A percentile compares a stretch with the other conserved stretches of the same genome.
Conservation (phyloP, 1,140 invertebrate species). For the Papilio glaucus region DNA sequence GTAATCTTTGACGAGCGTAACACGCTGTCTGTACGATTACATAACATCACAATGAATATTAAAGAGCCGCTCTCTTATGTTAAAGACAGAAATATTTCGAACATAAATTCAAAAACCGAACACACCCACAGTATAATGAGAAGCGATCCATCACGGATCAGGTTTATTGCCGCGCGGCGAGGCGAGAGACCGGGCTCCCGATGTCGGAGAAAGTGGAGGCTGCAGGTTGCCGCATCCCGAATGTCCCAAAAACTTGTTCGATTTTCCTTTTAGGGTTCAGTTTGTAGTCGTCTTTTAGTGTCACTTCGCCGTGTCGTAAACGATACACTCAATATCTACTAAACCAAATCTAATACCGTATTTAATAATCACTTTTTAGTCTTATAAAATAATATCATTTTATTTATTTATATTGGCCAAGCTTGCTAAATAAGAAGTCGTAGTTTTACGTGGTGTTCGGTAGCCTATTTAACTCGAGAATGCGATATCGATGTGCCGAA, state of each 20-base stretch:
- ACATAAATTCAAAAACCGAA: neutral
- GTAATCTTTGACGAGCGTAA: too few species aligned
- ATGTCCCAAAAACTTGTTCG: neutral
- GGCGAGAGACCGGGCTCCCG: neutral
- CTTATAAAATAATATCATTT: too few species aligned
- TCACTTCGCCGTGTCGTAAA: too few species aligned
- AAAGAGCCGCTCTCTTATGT: neutral
- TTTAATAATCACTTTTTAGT: too few species aligned
- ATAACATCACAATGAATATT: neutral
- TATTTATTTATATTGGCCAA: neutral
- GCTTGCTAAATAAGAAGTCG: neutral
- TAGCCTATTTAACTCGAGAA: too few species aligned
- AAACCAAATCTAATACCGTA: too few species aligned
- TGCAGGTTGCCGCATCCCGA: neutral
- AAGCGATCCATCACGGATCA: neutral
- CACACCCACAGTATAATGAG: neutral
- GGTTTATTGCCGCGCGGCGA: neutral
- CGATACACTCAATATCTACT: too few species aligned
- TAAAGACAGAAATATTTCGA: neutral
- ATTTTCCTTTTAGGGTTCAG: neutral
- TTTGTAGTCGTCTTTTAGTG: too few species aligned
- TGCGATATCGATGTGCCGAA: neutral
- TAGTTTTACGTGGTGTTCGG: neutral
- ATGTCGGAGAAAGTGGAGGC: neutral
- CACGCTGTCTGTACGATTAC: neutral